phyloP scores from a whole-genome alignment of 2,113 vertebrate genomes.

The Probosciger aterrimus region DNA sequence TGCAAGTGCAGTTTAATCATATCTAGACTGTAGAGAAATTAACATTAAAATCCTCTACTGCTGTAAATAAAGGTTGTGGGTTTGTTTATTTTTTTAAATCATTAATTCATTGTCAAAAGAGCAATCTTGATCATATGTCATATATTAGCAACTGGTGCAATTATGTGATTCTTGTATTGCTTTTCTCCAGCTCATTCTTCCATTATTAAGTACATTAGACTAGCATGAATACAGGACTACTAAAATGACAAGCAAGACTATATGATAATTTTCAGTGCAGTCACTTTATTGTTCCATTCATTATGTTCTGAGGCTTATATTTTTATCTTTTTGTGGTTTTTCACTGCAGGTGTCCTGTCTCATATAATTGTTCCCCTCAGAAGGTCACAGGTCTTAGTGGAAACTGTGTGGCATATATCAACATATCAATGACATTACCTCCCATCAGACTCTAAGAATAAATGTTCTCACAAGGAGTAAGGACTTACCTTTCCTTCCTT shows the following conservation, averaged over 20 bases:
- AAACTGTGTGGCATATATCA: background rate
- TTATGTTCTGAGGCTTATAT: background rate
- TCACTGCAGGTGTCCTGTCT: background rate
- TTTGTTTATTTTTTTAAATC: background rate
- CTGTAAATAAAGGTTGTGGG: background rate
- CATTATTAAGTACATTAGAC: background rate
- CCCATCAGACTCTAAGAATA: background rate
- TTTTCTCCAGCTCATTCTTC: background rate
- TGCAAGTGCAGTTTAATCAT: background rate
- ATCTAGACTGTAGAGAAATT: background rate
- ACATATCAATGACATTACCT: background rate
- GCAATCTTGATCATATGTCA: background rate
- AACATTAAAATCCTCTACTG: background rate
- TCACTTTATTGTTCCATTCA: background rate
- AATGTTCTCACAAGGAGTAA: background rate
- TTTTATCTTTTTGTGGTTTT: background rate
- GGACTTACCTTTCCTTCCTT: background rate
- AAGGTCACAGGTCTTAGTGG: background rate
- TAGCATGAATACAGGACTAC: background rate
- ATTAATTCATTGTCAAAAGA: background rate
- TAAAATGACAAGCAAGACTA: background rate
- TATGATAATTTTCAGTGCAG: background rate
- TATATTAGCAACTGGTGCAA: background rate
- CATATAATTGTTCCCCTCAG: background rate
- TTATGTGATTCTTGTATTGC: background rate